Evolutionary conservation across 2,113 vertebrate species (phyloP).

Genomic region (Pyrgilauda ruficollis): DNA sequence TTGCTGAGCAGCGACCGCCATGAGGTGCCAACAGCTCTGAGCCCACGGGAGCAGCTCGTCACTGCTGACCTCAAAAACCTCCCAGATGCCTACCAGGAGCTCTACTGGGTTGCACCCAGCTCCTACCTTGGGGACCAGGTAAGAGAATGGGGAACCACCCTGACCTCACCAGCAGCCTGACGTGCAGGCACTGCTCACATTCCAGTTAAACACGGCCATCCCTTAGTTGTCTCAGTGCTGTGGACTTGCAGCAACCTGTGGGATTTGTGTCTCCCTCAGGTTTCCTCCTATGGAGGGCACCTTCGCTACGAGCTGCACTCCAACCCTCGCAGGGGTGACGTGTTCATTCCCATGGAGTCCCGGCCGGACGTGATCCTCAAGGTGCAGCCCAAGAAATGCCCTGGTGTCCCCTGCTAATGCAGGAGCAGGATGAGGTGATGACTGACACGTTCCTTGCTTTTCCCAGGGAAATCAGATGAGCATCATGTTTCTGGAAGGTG

Average conservation of each 20-base stretch:
- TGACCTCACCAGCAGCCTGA: background rate
- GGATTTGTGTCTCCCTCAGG: conserved; percentile 66
- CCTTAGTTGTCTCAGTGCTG: background rate
- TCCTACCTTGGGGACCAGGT: conserved; percentile 92
- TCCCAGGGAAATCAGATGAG: conserved; percentile 95
- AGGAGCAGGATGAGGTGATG: background rate
- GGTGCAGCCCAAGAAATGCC: conserved; percentile 56
- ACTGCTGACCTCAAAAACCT: conserved; percentile 81
- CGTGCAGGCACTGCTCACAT: fast-evolving
- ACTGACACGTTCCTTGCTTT: background rate
- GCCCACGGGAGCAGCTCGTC: conserved; percentile 72
- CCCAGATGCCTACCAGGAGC: conserved; percentile 86
- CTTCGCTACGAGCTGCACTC: conserved; percentile 86
- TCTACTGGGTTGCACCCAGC: conserved; percentile 89
- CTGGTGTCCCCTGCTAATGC: background rate
- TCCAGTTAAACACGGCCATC: fast-evolving
- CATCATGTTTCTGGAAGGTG: conserved; percentile 85
- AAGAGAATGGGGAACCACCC: background rate
- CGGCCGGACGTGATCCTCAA: conserved; percentile 89
- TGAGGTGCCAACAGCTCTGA: conserved; percentile 74
- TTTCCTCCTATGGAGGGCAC: conserved; percentile 89
- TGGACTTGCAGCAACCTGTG: fast-evolving
- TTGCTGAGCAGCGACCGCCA: conserved; percentile 85
- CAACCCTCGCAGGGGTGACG: conserved; percentile 86
- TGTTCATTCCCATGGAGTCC: conserved; percentile 82